Evolutionary conservation across 1,140 invertebrate genomes (phyloP).

Genomic region (Drosophila kikkawai): DNA sequence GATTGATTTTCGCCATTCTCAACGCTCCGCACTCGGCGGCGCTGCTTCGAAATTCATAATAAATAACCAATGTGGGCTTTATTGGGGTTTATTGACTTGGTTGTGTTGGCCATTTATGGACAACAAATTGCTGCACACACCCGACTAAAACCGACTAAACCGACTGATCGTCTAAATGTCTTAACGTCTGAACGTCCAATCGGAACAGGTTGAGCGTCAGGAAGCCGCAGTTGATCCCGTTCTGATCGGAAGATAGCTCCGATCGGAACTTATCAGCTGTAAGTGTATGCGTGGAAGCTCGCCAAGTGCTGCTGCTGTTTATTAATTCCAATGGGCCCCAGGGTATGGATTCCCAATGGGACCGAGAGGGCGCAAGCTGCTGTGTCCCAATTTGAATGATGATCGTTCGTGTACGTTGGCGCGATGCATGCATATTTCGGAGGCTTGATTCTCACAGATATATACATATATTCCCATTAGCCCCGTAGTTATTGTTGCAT

Average conservation of each 20-base stretch:
- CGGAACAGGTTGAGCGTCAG: conserved; percentile 36
- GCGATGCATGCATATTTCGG: conserved; percentile 14
- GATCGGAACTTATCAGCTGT: conserved; percentile 18
- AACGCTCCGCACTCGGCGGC: conserved; percentile 21
- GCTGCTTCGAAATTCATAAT: conserved; percentile 40
- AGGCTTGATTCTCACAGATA: not conserved
- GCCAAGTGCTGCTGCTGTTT: conserved; percentile 23
- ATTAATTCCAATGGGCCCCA: conserved; percentile 10
- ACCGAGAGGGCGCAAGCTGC: not conserved
- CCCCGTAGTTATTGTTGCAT: conserved; percentile 41
- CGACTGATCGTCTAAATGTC: conserved; percentile 1
- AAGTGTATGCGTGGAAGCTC: conserved; percentile 27
- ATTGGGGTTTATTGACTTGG: conserved; percentile 78
- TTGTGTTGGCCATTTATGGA: conserved; percentile 66
- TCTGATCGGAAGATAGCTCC: conserved; percentile 15
- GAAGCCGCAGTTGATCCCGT: conserved; percentile 12
- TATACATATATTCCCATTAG: conserved; percentile 9
- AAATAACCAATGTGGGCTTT: conserved; percentile 65
- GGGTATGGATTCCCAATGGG: conserved; percentile 2
- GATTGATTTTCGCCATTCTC: conserved; percentile 55
- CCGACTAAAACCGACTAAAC: conserved; percentile 15
- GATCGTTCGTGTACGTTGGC: conserved; percentile 12
- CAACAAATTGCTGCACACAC: conserved; percentile 67
- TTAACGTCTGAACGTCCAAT: not conserved
- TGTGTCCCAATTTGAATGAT: conserved; percentile 17